Conservation (phyloP, 2,113 vertebrate species). For the Lampris incognitus region DNA sequence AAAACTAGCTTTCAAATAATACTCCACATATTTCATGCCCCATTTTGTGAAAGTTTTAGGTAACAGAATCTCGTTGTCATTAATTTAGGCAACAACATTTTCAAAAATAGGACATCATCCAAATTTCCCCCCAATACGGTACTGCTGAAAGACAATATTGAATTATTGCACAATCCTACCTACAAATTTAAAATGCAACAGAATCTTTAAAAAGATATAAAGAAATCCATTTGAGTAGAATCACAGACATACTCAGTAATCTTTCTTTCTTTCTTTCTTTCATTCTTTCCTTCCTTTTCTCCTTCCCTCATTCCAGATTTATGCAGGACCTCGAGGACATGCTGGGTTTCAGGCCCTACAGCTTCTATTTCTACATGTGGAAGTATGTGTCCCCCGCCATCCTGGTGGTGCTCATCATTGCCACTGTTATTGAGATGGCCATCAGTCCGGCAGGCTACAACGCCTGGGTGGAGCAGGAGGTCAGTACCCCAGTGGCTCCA, state of each 20-base stretch:
- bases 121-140: too few relatives aligned
- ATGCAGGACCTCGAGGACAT: slow-evolving; percentile 99
- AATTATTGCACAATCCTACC: too few relatives aligned
- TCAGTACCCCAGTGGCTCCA: slow-evolving; percentile 71
- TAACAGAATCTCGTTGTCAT: too few relatives aligned
- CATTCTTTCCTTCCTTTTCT: not conserved
- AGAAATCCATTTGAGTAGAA: too few relatives aligned
- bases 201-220: too few relatives aligned
- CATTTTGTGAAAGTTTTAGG: too few relatives aligned
- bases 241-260: not conserved
- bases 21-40: too few relatives aligned
- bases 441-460: slow-evolving; percentile 94
- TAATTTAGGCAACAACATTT: too few relatives aligned
- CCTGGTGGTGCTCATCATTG: slow-evolving; percentile 88
- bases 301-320: slow-evolving; percentile 82
- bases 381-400: slow-evolving; percentile 94
- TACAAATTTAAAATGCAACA: too few relatives aligned
- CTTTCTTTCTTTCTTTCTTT: not conserved
- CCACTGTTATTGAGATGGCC: slow-evolving; percentile 93
- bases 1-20: too few relatives aligned
- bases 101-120: too few relatives aligned
- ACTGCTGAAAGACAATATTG: too few relatives aligned
- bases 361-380: slow-evolving; percentile 97
- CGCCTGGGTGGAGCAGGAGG: slow-evolving; percentile 94
- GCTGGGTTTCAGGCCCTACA: slow-evolving; percentile 93